Conservation (phyloP, 2,888 invertebrate genomes). For the Orthosia cruda region DNA sequence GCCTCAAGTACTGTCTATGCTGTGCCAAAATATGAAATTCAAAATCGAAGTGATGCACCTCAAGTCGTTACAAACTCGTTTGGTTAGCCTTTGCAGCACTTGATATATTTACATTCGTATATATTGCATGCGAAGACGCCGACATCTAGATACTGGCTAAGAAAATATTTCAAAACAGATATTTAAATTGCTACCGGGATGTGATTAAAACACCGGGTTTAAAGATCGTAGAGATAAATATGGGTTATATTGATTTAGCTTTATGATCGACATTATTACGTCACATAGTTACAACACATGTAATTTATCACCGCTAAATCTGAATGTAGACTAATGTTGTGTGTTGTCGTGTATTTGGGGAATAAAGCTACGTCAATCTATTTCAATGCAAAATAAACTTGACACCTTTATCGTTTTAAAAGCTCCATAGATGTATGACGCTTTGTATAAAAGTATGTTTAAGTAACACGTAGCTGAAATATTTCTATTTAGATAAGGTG, state of each 20-base stretch:
- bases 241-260: not conserved
- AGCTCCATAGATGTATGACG: not conserved
- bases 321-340: not conserved
- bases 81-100: constrained; percentile 72
- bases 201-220: not conserved
- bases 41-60: constrained; percentile 79
- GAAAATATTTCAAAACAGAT: constrained; percentile 48
- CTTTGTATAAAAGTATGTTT: not conserved
- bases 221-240: not conserved
- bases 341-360: not conserved
- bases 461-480: not conserved
- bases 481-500: not conserved
- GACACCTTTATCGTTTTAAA: not conserved
- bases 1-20: constrained; percentile 71
- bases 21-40: constrained; percentile 79
- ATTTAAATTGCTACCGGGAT: constrained; percentile 42
- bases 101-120: constrained; percentile 68
- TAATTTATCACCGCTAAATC: not conserved
- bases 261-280: not conserved
- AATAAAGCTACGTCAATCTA: not conserved
- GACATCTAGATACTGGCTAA: constrained; percentile 20
- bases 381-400: not conserved
- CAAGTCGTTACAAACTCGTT: constrained; percentile 85
- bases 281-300: not conserved
- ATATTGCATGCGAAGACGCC: constrained; percentile 45